Evolutionary conservation across 35 echinoderm and acorn worm genomes (phyloP).

Genomic region (Apostichopus parvimensis): DNA sequence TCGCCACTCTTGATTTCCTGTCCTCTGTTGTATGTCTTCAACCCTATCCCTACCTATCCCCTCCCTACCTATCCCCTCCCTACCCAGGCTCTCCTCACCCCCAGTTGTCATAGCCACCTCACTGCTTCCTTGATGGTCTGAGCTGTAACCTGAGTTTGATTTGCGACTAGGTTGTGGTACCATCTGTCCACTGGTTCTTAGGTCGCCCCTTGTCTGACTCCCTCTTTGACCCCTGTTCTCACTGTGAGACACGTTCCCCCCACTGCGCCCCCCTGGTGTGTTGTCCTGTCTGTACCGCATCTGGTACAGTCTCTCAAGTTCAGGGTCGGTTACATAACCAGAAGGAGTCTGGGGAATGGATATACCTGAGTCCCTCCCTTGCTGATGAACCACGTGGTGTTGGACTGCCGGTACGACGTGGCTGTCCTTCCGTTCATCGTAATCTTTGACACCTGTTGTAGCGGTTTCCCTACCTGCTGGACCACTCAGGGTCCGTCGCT

Average conservation of each 20-base stretch:
- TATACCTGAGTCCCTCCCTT: constrained; percentile 49
- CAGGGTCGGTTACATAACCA: constrained; percentile 68
- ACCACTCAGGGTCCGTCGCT: not conserved
- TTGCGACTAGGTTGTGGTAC: not conserved
- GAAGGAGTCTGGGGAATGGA: not conserved
- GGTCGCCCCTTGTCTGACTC: not conserved
- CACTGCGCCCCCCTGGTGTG: not conserved
- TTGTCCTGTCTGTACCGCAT: constrained; percentile 13
- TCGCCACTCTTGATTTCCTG: not conserved
- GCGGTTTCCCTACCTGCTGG: not conserved
- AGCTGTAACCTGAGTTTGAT: constrained; percentile 53
- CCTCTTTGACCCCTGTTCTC: not conserved
- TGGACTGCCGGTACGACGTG: not conserved
- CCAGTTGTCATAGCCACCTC: not conserved
- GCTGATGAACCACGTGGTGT: constrained; percentile 24
- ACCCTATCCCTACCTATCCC: not conserved
- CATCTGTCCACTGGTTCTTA: not conserved
- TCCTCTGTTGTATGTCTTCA: not conserved
- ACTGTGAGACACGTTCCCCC: not conserved
- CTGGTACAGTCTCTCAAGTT: constrained; percentile 50
- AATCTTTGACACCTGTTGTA: not conserved
- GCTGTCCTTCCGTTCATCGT: not conserved
- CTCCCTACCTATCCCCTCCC: too few relatives aligned
- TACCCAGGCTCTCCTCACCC: not conserved
- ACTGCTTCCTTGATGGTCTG: constrained; percentile 12